Evolutionary conservation across 2,888 invertebrate species (phyloP), one percentile per base, ranked within the genome.

Genomic region (Tetragnatha montana): DNA sequence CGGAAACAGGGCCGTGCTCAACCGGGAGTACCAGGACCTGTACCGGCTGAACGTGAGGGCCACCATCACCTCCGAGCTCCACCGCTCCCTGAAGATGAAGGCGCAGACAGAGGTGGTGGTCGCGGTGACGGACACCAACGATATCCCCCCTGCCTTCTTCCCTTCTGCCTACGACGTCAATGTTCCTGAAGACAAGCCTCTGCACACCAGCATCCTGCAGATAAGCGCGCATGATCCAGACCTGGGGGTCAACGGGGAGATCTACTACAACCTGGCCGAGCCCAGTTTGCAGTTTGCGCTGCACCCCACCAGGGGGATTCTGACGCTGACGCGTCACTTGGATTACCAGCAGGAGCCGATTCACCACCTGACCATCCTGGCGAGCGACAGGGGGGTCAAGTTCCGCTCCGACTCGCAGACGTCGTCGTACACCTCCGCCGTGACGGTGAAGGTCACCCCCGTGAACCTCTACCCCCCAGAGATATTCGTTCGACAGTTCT

Each of bases 221-320:
- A 94, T 95, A 14, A 93, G 96, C 68, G 99, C 99, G 0, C 98
- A 98, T 93, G 99, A 99, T 94, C 98, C 99, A 6, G 99, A 99
- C 94, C 94, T 97, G 68, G 99, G 99, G 3, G 95, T 97, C 92
- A 99, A 99, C 94, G 98, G 98, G 0, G 98, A 99, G 94, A 97
- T 99, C 92, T 99, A 99, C 94, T 99, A 98, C 94, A 98, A 97
- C 93, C 96, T 99, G 92, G 95, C 95, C 81, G 96, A 97, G 92
- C 95, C 95, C 89, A 97, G 96, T 75, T 92, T 93, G 7, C 96
- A 96, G 92, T 99, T 99, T 93, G 96, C 97, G 68, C 96, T 99
- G 88, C 98, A 99, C 94, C 98, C 98, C 1, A 97, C 97, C 85
- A 96, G 96, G 78, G 99, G 99, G 12, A 95, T 97, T 49, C 95